A percentile compares a stretch with the other conserved stretches of the same genome.
These are phyloP conservation scores for Omphaloscelis lunosa DNA, from an alignment of 2,888 invertebrate species.

Conservation along the genomic window DNA sequence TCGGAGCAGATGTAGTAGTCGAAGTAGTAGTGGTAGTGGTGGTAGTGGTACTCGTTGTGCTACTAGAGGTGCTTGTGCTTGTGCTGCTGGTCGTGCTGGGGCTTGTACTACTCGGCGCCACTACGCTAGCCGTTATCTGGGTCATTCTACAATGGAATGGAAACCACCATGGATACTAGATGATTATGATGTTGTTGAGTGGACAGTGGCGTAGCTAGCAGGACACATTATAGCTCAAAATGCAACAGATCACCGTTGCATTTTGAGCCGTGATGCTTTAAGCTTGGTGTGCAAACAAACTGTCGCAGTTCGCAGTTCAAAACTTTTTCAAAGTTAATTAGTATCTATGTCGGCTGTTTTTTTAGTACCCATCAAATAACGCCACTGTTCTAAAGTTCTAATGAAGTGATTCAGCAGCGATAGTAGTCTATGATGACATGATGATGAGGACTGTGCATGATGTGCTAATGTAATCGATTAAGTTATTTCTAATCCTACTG, in stretches of 20 bases:
- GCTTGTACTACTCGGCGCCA: slow-evolving; percentile 78
- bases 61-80: slow-evolving; percentile 81
- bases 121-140: slow-evolving; percentile 77
- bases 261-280: not conserved
- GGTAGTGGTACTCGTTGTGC: slow-evolving; percentile 73
- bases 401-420: slow-evolving; percentile 8
- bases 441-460: slow-evolving; percentile 4
- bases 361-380: not conserved
- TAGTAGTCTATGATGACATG: not conserved
- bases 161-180: slow-evolving; percentile 66
- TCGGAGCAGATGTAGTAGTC: slow-evolving; percentile 83
- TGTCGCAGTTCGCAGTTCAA: not conserved
- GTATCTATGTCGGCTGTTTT: not conserved
- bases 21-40: slow-evolving; percentile 80
- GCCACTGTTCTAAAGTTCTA: slow-evolving; percentile 4
- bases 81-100: slow-evolving; percentile 73
- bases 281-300: not conserved
- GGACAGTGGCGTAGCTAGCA: slow-evolving; percentile 3
- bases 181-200: slow-evolving; percentile 30
- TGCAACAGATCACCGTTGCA: too few species aligned
- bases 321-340: not conserved
- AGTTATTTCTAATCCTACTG: slow-evolving; percentile 15
- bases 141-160: slow-evolving; percentile 79
- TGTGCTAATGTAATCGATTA: slow-evolving; percentile 14
- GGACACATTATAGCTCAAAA: not conserved